A percentile compares a stretch with the other conserved stretches of the same genome.
These are phyloP conservation scores for Echinometra lucunter DNA, from an alignment of 53 echinoderm and acorn worm genomes.

Conservation along the genomic window DNA sequence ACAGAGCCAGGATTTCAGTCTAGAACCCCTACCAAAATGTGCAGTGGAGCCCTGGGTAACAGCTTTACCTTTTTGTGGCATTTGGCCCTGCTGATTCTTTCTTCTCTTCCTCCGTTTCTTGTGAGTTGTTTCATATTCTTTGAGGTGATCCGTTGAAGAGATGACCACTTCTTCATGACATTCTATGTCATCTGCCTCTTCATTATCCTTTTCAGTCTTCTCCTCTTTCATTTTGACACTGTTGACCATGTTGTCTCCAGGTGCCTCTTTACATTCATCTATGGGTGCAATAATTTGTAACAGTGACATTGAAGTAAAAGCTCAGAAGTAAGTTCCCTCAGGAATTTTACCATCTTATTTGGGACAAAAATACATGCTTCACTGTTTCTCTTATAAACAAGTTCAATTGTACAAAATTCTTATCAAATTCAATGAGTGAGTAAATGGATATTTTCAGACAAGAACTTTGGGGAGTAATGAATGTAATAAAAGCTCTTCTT, in stretches of 20 bases:
- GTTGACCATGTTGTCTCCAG: neutral
- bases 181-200: slow-evolving; percentile 63
- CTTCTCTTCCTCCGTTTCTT: slow-evolving; percentile 77
- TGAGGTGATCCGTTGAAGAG: slow-evolving; percentile 79
- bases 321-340: neutral
- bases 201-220: neutral
- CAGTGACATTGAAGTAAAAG: neutral
- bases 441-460: too few relatives aligned
- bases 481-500: too few relatives aligned
- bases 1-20: too few relatives aligned
- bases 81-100: slow-evolving; percentile 67
- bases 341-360: neutral
- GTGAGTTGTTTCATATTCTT: slow-evolving; percentile 77
- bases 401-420: neutral
- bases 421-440: too few relatives aligned
- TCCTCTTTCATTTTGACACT: neutral
- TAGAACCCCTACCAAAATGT: too few relatives aligned
- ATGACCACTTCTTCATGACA: slow-evolving; percentile 79
- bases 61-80: slow-evolving; percentile 65
- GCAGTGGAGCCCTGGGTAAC: too few relatives aligned
- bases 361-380: neutral
- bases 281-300: neutral
- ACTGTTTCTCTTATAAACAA: neutral
- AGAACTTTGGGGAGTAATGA: too few relatives aligned
- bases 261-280: neutral